Conservation (phyloP, 2,113 vertebrate genomes). For the Leucoraja erinaceus region DNA sequence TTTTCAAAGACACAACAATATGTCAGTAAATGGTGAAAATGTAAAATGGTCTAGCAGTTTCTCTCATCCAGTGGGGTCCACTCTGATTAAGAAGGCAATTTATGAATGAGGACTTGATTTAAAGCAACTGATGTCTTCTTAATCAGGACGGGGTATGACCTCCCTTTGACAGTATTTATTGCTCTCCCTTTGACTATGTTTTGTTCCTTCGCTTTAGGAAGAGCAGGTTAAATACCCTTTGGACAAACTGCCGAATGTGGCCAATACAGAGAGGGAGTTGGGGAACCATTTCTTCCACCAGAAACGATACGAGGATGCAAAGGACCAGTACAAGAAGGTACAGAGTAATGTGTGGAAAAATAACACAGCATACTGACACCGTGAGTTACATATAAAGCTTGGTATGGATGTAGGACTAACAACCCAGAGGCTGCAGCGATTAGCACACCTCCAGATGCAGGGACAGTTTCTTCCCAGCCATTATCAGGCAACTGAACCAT, state of each 20-base stretch:
- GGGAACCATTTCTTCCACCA: constrained; percentile 80
- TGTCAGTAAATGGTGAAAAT: neutral
- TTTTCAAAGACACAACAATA: neutral
- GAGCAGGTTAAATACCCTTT: constrained; percentile 64
- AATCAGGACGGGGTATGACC: neutral
- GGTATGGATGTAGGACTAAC: neutral
- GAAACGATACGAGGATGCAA: constrained; percentile 61
- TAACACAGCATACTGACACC: neutral
- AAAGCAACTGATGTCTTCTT: neutral
- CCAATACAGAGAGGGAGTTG: constrained; percentile 64
- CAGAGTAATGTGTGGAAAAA: neutral
- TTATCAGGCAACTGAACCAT: too few relatives aligned
- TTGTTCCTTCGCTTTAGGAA: constrained; percentile 55
- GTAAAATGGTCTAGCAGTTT: neutral
- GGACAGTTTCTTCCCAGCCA: too few relatives aligned
- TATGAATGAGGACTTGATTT: neutral
- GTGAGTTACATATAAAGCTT: neutral
- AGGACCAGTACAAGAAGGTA: constrained; percentile 79
- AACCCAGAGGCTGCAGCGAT: neutral
- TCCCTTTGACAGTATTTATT: too few relatives aligned
- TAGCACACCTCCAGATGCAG: too few relatives aligned
- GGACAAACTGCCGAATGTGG: constrained; percentile 66
- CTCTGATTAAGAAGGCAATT: neutral
- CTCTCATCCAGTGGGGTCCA: neutral
- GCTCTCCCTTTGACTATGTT: neutral